Conservation (phyloP, 2,797 vertebrate species). For the Heterohyrax brucei region DNA sequence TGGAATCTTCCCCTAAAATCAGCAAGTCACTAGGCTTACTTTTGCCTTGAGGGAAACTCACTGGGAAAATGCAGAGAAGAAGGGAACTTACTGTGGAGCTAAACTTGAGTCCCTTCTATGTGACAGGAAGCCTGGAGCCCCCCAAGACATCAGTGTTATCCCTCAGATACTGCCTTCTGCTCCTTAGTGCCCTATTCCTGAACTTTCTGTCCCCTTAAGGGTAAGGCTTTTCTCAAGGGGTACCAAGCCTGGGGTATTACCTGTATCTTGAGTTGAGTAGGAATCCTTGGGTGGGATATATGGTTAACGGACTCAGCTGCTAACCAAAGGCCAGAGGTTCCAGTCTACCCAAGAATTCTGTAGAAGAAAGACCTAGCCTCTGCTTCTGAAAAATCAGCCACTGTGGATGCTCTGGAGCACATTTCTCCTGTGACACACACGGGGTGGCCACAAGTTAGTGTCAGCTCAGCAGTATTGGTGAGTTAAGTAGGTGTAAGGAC, state of each 20-base stretch:
- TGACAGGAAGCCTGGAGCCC: background rate
- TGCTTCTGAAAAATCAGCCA: background rate
- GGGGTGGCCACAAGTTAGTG: background rate
- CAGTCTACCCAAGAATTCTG: background rate
- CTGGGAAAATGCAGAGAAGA: background rate
- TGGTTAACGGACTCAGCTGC: background rate
- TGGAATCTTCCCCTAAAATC: background rate
- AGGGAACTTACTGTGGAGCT: background rate
- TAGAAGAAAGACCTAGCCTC: background rate
- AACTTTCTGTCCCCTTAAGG: background rate
- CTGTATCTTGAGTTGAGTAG: background rate
- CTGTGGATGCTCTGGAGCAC: background rate
- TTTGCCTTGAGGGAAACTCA: background rate
- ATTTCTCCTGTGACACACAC: background rate
- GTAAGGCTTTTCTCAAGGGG: conserved; percentile 6
- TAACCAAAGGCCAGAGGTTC: background rate
- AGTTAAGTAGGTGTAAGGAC: background rate
- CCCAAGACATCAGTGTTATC: background rate
- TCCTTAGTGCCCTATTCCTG: background rate
- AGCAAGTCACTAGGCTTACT: background rate
- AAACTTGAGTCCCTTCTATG: background rate
- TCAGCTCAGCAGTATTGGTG: background rate
- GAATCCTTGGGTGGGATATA: background rate
- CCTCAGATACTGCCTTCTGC: background rate
- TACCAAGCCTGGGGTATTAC: background rate